A percentile compares a stretch with the other conserved stretches of the same genome.
These are phyloP conservation scores for Linepithema humile DNA, from an alignment of 1,140 invertebrate species.

Conservation along the genomic window DNA sequence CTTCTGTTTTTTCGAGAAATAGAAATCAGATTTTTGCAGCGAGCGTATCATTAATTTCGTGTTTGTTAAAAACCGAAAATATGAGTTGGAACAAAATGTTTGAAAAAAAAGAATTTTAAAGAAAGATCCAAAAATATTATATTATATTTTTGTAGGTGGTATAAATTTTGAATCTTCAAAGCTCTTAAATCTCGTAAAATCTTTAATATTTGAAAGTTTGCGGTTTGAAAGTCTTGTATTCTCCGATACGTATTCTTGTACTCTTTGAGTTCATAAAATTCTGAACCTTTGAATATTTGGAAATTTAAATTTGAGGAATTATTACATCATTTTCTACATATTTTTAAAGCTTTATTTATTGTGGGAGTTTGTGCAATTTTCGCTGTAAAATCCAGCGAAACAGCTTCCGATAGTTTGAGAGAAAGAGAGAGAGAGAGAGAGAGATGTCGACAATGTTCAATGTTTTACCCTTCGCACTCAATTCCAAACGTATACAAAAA, in stretches of 20 bases:
- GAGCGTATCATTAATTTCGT: too few relatives aligned
- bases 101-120: not conserved
- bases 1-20: not conserved
- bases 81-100: not conserved
- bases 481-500: constrained; percentile 36
- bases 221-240: not conserved
- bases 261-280: not conserved
- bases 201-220: not conserved
- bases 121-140: too few relatives aligned
- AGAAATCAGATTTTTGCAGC: not conserved
- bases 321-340: not conserved
- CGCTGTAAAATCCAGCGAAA: not conserved
- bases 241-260: too few relatives aligned
- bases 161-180: not conserved
- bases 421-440: not conserved
- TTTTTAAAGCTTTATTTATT: not conserved
- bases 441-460: not conserved
- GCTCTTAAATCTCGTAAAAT: not conserved
- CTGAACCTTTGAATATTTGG: not conserved
- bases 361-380: not conserved
- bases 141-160: not conserved
- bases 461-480: constrained; percentile 6
- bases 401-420: not conserved
- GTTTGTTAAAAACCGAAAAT: not conserved
- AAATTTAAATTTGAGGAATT: too few relatives aligned